phyloP scores from a whole-genome alignment of 2,797 vertebrate species.

The Dryobates pubescens region DNA sequence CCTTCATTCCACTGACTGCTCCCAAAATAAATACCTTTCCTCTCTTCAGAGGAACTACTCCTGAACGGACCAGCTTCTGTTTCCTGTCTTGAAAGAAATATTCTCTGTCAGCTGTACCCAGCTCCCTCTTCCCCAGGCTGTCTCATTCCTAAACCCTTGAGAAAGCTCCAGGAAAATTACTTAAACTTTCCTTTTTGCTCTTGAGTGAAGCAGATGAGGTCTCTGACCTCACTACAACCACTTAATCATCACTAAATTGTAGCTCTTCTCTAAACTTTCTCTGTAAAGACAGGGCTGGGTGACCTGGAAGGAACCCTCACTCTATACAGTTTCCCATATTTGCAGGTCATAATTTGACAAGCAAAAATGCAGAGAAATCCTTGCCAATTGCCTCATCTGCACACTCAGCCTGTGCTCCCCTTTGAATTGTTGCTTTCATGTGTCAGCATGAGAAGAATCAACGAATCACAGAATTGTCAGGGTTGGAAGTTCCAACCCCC shows the following conservation, averaged over 20 bases:
- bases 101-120: neutral
- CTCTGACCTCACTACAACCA: neutral
- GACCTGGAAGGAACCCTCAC: neutral
- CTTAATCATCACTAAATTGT: neutral
- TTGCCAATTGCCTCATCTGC: neutral
- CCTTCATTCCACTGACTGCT: neutral
- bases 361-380: neutral
- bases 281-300: neutral
- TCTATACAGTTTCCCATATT: neutral
- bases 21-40: neutral
- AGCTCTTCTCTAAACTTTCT: neutral
- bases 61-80: neutral
- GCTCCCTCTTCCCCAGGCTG: neutral
- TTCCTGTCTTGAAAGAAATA: conserved; percentile 2
- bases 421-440: neutral
- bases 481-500: no score
- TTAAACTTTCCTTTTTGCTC: conserved; percentile 9
- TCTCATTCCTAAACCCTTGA: neutral
- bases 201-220: neutral
- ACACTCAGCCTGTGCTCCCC: neutral
- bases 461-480: neutral
- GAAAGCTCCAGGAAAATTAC: neutral
- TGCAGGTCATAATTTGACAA: neutral
- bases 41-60: neutral
- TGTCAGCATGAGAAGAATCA: neutral